A percentile compares a stretch with the other conserved stretches of the same genome.
Conservation (phyloP, 2,888 invertebrate species). For the Charanyca ferruginea region DNA sequence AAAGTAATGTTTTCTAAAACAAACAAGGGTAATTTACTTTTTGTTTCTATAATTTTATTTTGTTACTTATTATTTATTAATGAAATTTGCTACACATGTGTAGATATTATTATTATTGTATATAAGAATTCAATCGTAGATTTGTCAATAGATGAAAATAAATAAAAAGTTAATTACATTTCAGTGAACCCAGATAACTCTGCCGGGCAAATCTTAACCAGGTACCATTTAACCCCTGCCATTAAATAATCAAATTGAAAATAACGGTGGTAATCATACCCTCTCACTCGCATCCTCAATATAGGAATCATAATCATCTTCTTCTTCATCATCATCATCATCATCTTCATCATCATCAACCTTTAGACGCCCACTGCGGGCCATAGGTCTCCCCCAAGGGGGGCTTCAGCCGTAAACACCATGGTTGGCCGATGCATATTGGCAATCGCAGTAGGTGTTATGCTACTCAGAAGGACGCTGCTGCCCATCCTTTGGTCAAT, state of each 20-base stretch:
- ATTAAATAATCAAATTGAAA: not conserved
- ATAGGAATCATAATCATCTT: too few species aligned
- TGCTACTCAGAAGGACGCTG: too few species aligned
- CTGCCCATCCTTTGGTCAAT: too few species aligned
- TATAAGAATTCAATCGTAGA: not conserved
- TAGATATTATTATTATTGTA: not conserved
- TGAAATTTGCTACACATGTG: not conserved
- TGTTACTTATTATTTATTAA: constrained; percentile 7
- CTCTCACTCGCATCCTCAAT: not conserved
- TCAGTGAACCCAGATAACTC: constrained; percentile 30
- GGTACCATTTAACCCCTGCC: constrained; percentile 5
- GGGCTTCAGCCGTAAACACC: too few species aligned
- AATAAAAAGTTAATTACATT: constrained; percentile 20
- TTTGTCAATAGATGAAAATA: not conserved
- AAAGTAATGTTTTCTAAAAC: constrained; percentile 81
- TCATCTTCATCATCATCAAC: too few species aligned
- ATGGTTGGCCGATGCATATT: too few species aligned
- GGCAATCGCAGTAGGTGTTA: too few species aligned
- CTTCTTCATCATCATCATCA: too few species aligned
- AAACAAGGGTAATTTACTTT: constrained; percentile 78
- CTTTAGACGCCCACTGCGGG: too few species aligned
- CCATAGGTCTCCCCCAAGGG: too few species aligned
- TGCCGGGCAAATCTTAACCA: not conserved
- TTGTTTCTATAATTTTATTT: constrained; percentile 58
- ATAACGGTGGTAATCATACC: not conserved